phyloP scores from a whole-genome alignment of 2,797 vertebrate genomes.

The Propithecus deckenii region DNA sequence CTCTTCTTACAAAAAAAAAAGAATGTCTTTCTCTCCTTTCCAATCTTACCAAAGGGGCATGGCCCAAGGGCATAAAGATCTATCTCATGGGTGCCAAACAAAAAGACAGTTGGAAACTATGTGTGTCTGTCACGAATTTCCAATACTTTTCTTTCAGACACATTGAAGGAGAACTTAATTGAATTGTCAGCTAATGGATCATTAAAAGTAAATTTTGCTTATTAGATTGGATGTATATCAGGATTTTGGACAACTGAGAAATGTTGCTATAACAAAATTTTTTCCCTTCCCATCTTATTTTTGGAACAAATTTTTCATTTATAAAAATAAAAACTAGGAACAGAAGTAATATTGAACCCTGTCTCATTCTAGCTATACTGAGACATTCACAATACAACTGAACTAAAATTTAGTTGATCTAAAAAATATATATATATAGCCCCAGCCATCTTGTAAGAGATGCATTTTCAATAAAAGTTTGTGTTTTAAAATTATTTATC shows the following conservation, averaged over 20 bases:
- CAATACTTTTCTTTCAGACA: background rate
- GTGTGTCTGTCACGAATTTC: background rate
- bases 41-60: background rate
- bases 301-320: conserved; percentile 7
- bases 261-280: background rate
- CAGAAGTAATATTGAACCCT: background rate
- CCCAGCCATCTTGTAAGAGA: background rate
- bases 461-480: background rate
- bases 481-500: conserved; percentile 15
- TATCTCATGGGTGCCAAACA: background rate
- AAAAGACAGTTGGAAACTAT: background rate
- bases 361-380: background rate
- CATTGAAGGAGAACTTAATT: background rate
- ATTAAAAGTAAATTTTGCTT: conserved; percentile 39
- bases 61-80: background rate
- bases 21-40: background rate
- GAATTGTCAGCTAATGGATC: background rate
- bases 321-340: conserved; percentile 18
- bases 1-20: background rate
- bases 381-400: background rate
- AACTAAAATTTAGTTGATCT: conserved; percentile 14
- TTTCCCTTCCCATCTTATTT: background rate
- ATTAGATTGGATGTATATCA: background rate
- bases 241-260: conserved; percentile 34
- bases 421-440: background rate